Evolutionary conservation across 2,113 vertebrate genomes (phyloP).

Genomic region (Esox niger): DNA sequence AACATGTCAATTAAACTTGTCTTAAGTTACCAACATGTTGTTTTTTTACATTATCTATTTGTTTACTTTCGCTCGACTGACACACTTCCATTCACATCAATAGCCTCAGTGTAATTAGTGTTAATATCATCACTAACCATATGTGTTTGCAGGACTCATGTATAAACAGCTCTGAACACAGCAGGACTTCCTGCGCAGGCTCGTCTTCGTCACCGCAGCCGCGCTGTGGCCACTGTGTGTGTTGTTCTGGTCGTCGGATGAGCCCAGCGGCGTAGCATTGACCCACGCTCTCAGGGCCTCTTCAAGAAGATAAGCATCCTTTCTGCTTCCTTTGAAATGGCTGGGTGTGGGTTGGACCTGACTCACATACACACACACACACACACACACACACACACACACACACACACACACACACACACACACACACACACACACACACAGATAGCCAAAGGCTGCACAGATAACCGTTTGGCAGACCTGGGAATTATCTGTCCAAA

Average conservation of each 20-base stretch:
- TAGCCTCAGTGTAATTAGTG: not conserved
- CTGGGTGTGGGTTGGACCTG: slow-evolving; percentile 16
- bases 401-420: too few species aligned
- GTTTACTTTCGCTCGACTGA: too few species aligned
- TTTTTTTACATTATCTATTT: not conserved
- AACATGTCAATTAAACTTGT: too few species aligned
- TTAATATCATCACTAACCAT: not conserved
- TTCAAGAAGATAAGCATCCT: slow-evolving; percentile 27
- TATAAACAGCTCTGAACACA: not conserved
- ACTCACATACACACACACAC: too few species aligned
- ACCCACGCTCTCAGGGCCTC: not conserved
- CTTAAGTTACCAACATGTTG: too few species aligned
- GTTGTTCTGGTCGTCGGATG: not conserved
- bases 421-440: too few species aligned
- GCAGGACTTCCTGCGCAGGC: not conserved
- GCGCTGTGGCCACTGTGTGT: not conserved
- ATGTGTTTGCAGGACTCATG: not conserved
- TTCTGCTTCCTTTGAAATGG: slow-evolving; percentile 15
- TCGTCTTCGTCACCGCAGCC: not conserved
- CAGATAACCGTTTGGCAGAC: slow-evolving; percentile 28
- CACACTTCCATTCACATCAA: too few species aligned
- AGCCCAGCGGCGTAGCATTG: not conserved
- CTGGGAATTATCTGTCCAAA: slow-evolving; percentile 27
- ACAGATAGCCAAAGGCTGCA: slow-evolving; percentile 25
- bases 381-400: too few species aligned